Conservation (phyloP, 23 tunicate genomes). For the Trididemnum clinides region DNA sequence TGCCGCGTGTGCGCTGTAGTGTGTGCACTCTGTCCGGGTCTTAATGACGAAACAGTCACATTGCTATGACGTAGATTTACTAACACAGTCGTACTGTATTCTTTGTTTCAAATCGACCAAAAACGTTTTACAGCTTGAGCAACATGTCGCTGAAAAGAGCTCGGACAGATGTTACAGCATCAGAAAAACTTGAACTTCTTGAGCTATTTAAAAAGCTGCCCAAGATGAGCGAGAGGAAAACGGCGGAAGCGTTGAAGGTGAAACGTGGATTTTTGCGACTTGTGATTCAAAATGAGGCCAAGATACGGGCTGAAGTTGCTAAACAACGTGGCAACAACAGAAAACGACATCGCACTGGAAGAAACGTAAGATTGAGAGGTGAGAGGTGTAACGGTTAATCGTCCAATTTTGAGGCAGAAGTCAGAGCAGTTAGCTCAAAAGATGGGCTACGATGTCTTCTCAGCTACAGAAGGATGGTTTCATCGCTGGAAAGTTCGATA, state of each 20-base stretch:
- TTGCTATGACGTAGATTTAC: constrained; percentile 36
- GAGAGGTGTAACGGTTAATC: constrained; percentile 26
- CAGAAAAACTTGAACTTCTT: constrained; percentile 36
- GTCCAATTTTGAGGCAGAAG: constrained; percentile 50
- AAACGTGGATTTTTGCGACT: constrained; percentile 43
- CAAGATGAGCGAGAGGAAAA: constrained; percentile 51
- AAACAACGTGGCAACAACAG: constrained; percentile 40
- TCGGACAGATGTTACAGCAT: constrained; percentile 44
- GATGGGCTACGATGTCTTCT: constrained; percentile 20
- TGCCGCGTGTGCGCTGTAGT: no score
- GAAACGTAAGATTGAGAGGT: not conserved
- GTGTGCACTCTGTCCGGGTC: constrained; percentile 47
- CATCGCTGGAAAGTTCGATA: constrained; percentile 34
- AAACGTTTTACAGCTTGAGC: constrained; percentile 30
- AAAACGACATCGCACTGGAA: constrained; percentile 40
- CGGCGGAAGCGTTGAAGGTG: constrained; percentile 42
- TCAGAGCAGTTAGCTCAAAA: constrained; percentile 39
- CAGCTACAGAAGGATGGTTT: constrained; percentile 46
- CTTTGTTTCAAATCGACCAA: constrained; percentile 37
- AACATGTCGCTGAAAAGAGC: constrained; percentile 46
- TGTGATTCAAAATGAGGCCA: constrained; percentile 40
- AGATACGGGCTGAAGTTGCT: constrained; percentile 51
- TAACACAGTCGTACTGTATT: constrained; percentile 34
- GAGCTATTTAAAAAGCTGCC: constrained; percentile 45
- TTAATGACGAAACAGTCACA: constrained; percentile 43